Evolutionary conservation across 2,113 vertebrate genomes (phyloP).

Genomic region (Epinephelus lanceolatus): DNA sequence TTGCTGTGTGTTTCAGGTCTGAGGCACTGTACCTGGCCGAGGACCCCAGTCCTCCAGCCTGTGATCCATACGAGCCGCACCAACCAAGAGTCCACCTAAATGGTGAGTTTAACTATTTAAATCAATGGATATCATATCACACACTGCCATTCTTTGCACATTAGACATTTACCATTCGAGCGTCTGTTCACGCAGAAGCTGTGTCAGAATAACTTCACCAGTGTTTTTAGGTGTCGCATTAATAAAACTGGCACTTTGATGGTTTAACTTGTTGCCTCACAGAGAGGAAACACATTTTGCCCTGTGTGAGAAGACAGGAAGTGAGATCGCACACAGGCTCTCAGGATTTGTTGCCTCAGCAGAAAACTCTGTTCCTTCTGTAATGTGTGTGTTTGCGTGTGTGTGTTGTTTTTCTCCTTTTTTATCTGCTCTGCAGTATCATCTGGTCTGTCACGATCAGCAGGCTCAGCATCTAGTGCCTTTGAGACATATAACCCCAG

Average conservation of each 20-base stretch:
- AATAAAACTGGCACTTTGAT: not conserved
- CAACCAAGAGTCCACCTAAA: slow-evolving; percentile 77
- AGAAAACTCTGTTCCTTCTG: slow-evolving; percentile 27
- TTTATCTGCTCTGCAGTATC: slow-evolving; percentile 49
- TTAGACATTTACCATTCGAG: not conserved
- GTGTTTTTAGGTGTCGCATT: not conserved
- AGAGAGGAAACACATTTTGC: slow-evolving; percentile 25
- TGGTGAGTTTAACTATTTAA: slow-evolving; percentile 44
- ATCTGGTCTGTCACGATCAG: slow-evolving; percentile 75
- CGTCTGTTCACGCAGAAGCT: not conserved
- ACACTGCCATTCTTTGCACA: not conserved
- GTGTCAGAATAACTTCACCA: not conserved
- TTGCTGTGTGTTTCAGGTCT: slow-evolving; percentile 64
- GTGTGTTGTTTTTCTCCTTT: slow-evolving; percentile 15
- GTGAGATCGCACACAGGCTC: not conserved
- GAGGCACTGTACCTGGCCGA: slow-evolving; percentile 81
- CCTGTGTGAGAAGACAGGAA: slow-evolving; percentile 43
- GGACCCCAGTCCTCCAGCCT: slow-evolving; percentile 73
- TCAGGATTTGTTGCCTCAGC: slow-evolving; percentile 37
- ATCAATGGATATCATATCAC: not conserved
- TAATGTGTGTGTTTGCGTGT: not conserved
- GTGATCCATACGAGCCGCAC: slow-evolving; percentile 62
- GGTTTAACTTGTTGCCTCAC: not conserved
- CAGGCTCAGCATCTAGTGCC: slow-evolving; percentile 82
- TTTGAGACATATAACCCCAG: slow-evolving; percentile 82